These are phyloP conservation scores for Montipora capricornis DNA, from an alignment of 64 coral and sea anemone genomes.

Conservation along the genomic window DNA sequence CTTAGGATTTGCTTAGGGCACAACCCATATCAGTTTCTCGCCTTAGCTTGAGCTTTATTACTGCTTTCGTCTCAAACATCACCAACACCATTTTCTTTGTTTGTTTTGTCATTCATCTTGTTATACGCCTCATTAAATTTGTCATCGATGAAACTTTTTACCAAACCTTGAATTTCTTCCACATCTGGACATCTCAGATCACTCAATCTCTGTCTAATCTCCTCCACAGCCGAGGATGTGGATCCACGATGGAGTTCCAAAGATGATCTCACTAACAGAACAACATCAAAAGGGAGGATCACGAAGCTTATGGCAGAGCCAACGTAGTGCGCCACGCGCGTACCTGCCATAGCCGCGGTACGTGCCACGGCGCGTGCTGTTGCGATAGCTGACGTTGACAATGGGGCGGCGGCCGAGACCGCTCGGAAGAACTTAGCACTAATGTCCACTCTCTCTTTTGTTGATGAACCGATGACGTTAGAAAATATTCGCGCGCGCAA, in stretches of 20 bases:
- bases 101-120: neutral
- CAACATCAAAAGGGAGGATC: conserved; percentile 31
- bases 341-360: neutral
- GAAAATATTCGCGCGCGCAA: neutral
- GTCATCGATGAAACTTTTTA: conserved; percentile 9
- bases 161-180: conserved; percentile 17
- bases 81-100: neutral
- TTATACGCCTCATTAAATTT: conserved; percentile 47
- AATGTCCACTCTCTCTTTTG: conserved; percentile 5
- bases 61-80: neutral
- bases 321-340: neutral
- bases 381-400: neutral
- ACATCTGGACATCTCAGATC: conserved; percentile 24
- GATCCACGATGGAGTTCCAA: conserved; percentile 42
- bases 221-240: conserved; percentile 26
- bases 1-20: too few species aligned
- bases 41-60: neutral
- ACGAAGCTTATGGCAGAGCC: conserved; percentile 9
- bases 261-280: conserved; percentile 27
- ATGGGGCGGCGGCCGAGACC: neutral
- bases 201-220: conserved; percentile 18
- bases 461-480: neutral
- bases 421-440: conserved; percentile 3
- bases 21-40: neutral
- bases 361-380: neutral